Percentiles rank a stretch among this genome's conserved stretches.
These are phyloP conservation scores for Nomada ferruginata DNA, from an alignment of 2,888 invertebrate species.

Conservation along the genomic window DNA sequence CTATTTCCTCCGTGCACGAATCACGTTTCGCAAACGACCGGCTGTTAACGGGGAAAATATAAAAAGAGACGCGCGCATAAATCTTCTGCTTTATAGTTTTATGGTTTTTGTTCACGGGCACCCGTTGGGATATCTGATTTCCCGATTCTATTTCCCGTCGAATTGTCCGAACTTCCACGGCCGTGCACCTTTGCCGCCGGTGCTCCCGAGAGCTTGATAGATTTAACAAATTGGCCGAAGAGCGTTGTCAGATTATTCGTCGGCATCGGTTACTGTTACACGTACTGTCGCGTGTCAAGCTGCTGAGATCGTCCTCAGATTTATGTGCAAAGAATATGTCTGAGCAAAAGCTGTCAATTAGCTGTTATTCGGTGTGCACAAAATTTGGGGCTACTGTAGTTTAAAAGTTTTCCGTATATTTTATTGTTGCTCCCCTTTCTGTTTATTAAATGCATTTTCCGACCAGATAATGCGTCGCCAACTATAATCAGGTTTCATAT, in stretches of 20 bases:
- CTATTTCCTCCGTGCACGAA: slow-evolving; percentile 17
- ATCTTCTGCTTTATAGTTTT: slow-evolving; percentile 3
- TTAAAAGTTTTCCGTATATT: not conserved
- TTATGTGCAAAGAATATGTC: not conserved
- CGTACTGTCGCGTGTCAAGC: not conserved
- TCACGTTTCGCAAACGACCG: not conserved
- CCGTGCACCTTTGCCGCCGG: no score
- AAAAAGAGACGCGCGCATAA: slow-evolving; percentile 9
- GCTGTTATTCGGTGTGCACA: slow-evolving; percentile 4
- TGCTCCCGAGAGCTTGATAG: no score
- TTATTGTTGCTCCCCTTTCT: no score
- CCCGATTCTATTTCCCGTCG: slow-evolving; percentile 3
- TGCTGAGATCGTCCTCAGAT: not conserved
- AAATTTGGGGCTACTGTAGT: not conserved
- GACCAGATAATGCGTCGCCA: slow-evolving; percentile 6
- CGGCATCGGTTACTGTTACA: not conserved
- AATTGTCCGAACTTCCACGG: not conserved
- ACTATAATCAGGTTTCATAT: not conserved
- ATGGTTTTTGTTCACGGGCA: not conserved
- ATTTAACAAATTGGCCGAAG: no score
- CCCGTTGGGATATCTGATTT: not conserved
- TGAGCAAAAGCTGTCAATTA: slow-evolving; percentile 14
- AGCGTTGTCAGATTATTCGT: no score
- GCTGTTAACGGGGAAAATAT: slow-evolving; percentile 4
- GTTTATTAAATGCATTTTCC: not conserved